phyloP scores from a whole-genome alignment of 2,797 vertebrate species.

The Coluber constrictor region DNA sequence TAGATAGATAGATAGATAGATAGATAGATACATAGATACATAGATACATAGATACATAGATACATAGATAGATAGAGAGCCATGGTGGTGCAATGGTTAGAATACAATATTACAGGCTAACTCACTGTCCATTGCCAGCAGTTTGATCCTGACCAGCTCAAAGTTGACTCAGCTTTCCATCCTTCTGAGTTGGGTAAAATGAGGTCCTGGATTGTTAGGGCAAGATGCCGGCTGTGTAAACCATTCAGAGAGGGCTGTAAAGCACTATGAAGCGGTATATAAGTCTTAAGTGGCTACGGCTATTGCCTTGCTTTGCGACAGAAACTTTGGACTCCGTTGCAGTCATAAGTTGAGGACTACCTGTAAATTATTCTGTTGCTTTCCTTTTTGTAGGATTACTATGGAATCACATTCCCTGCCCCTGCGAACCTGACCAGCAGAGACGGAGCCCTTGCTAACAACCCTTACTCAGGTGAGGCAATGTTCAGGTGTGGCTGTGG shows the following conservation, averaged over 20 bases:
- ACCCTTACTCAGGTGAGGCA: constrained; percentile 89
- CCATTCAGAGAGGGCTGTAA: neutral
- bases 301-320: neutral
- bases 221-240: neutral
- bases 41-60: too few relatives aligned
- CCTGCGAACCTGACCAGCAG: constrained; percentile 87
- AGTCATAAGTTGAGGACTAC: neutral
- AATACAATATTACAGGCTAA: neutral
- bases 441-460: constrained; percentile 89
- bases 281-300: neutral
- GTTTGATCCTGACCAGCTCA: neutral
- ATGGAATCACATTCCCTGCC: constrained; percentile 95
- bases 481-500: fast-evolving
- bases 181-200: neutral
- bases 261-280: neutral
- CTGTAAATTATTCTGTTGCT: neutral
- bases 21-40: too few relatives aligned
- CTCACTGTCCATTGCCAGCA: neutral
- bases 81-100: neutral
- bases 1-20: too few relatives aligned
- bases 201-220: neutral
- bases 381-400: constrained; percentile 84
- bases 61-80: neutral
- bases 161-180: neutral
- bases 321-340: neutral